Base-by-base conservation (phyloP, 2,113 vertebrate species). In the Lathamus discolor region DNA sequence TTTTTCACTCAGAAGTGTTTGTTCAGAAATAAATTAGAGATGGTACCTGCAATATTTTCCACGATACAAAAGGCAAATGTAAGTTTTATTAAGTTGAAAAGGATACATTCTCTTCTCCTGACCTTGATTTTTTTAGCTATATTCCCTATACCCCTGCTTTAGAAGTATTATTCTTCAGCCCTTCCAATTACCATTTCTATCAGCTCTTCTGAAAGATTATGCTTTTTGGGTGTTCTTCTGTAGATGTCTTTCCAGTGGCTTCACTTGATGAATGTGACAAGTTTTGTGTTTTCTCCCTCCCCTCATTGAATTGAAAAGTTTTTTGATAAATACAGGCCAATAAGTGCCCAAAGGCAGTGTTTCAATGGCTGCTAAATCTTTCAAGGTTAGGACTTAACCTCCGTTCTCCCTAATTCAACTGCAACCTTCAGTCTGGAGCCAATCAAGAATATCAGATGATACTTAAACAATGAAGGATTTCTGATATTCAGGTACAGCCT, bases 251-350 rank as follows among this genome's bases (percentile, higher is more conserved):
- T 99, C 99, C 99, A 99, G 99, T 99, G 99, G 99, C 98, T 99
- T 99, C 99, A 99, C 99, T 99, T 98, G 99, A 98, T 99, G 99
- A 99, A 99, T 99, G 99, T 99, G 99, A 99, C 99, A 99, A 99
- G 98, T 99, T 99, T 99, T 99, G 99, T 99, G 99, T 99, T 98
- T 98, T 97, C 98, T 98, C 98, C 98, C 98, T 98, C 98, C 98
- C 98, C 97, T 99, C 98, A 99, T 98, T 99, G 98, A 99, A 99
- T 98, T 98, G 98, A 98, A 99, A 99, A 99, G 98, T 99, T 99
- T 98, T 98, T 98, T 98, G 93, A 98, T 98, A 98, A 96, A 98
- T 98, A 98, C 98, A 98, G 98, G 97, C 98, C 98, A 98, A 98
- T 99, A 99, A 99, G 99, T 99, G 99, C 99, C 98, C 98, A 99